Base-by-base conservation (phyloP, 2,888 invertebrate genomes). In the Ferdinandea cuprea region DNA sequence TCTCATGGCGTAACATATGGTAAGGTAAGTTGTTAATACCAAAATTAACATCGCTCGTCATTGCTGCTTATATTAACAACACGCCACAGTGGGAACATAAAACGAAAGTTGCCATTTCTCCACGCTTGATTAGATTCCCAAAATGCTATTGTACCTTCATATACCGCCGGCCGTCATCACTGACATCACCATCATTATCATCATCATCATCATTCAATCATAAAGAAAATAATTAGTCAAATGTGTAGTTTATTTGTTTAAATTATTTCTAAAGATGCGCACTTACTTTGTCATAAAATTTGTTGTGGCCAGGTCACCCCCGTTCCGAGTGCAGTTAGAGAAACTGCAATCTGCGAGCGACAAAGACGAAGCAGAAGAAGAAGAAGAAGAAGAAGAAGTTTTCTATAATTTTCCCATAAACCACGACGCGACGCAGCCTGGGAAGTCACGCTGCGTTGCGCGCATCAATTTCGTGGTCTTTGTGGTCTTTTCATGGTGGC, bases 81-180 rank as follows among this genome's bases (percentile, higher is more conserved):
- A 40, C 50, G 28, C 46, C 42, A 71, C 52, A 69, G 69, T 77
- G 61, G 46, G 65, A 58, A 15, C n/a, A 68, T 63, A 72, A 83
- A 83, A 73, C 58, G 83, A 83, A 83, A 83, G 83, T 78, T 77
- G 72, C 68, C 68, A 68, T 73, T 78, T 73, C 73, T 56, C 44
- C 44, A 78, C 68, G 72, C 78, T 25, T 78, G 78, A 83, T 72
- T 83, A 68, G 73, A 73, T 83, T 65, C 83, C 59, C 54, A 21
- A 78, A 72, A 63, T 56, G 52, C 72, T 40, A 25, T 66, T 15
- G 32, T n/a, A n/a, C n/a, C n/a, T n/a, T n/a, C 13, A 40, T n/a
- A 2, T 44, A 44, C 25, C 25, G 25, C 25, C 25, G 25, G n/a
- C n/a, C n/a, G n/a, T n/a, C n/a, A n/a, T n/a, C n/a, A n/a, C 25